These are phyloP conservation scores for Cyrtonyx montezumae DNA, from an alignment of 2,113 vertebrate species.

Conservation along the genomic window DNA sequence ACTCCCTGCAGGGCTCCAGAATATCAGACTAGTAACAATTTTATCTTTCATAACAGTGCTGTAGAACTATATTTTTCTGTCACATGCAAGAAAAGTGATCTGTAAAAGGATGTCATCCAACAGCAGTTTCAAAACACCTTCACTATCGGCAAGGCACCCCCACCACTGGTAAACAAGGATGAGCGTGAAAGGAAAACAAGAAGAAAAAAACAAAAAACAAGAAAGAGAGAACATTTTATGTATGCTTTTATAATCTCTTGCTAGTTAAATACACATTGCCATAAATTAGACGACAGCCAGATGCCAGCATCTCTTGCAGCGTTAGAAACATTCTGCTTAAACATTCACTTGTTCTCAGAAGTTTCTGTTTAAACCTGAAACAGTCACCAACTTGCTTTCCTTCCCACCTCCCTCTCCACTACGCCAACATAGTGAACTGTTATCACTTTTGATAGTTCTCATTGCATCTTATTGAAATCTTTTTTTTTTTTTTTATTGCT, in stretches of 20 bases:
- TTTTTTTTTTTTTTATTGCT: neutral
- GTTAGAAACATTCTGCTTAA: conserved; percentile 6
- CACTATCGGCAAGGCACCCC: neutral
- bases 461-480: neutral
- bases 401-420: neutral
- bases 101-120: neutral
- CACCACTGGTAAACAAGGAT: neutral
- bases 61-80: neutral
- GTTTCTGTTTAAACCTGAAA: conserved; percentile 8
- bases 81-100: neutral
- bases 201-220: neutral
- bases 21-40: neutral
- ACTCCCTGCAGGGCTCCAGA: neutral
- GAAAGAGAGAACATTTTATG: neutral
- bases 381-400: neutral
- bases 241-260: neutral
- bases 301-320: neutral
- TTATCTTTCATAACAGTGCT: neutral
- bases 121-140: conserved; percentile 7
- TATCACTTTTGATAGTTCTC: neutral
- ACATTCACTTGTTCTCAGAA: conserved; percentile 10
- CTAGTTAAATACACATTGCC: neutral
- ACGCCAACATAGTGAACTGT: neutral
- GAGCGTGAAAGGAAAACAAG: neutral
- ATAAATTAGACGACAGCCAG: conserved; percentile 10